Evolutionary conservation across 2,113 vertebrate species (phyloP).

Genomic region (Xenopus laevis): DNA sequence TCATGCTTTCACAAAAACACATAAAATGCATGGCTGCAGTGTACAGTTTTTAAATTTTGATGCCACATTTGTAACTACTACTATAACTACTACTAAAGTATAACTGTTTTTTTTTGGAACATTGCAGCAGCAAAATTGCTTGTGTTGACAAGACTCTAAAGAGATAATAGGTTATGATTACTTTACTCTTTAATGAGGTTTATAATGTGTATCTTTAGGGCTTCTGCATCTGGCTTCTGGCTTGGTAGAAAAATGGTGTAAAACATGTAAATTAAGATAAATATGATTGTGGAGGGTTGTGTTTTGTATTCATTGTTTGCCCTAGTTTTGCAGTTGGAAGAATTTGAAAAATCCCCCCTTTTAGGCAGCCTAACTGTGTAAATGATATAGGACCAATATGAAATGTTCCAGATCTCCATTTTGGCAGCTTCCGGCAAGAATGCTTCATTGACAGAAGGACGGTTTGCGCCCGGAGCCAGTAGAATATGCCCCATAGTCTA

Average conservation of each 20-base stretch:
- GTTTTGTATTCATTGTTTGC: conserved; percentile 11
- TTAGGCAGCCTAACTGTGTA: background rate
- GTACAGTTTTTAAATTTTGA: too few relatives aligned
- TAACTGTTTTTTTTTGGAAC: too few relatives aligned
- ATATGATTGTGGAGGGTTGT: background rate
- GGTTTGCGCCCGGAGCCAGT: conserved; percentile 32
- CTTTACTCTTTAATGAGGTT: too few relatives aligned
- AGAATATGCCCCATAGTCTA: conserved; percentile 25
- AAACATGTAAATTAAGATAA: background rate
- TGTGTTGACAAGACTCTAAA: too few relatives aligned
- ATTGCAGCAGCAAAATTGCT: too few relatives aligned
- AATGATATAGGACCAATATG: conserved; percentile 14
- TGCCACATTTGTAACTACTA: too few relatives aligned
- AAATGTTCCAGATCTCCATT: conserved; percentile 32
- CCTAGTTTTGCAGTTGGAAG: conserved; percentile 18
- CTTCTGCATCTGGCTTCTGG: background rate
- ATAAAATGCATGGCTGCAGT: too few relatives aligned
- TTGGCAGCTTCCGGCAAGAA: conserved; percentile 34
- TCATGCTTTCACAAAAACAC: too few relatives aligned
- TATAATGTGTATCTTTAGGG: too few relatives aligned
- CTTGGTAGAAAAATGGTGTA: background rate
- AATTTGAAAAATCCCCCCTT: conserved; percentile 16
- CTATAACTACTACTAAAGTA: too few relatives aligned
- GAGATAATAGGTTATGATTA: too few relatives aligned
- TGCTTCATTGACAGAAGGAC: conserved; percentile 30